Base-by-base conservation (phyloP, 2,797 vertebrate genomes). In the Denticeps clupeoides region DNA sequence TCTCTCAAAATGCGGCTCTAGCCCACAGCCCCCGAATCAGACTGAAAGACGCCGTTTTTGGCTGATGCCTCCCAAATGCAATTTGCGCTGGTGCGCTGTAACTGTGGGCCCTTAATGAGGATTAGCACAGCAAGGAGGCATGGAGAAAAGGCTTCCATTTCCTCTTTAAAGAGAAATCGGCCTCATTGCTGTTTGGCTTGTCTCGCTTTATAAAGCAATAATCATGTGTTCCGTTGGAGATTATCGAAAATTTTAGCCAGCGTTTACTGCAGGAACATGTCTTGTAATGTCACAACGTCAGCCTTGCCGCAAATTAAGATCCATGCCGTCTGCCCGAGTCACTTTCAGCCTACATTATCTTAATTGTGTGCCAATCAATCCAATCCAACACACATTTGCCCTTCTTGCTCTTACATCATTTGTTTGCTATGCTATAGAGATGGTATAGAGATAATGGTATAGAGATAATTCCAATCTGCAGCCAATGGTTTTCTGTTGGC, bases 161-260 rank as follows among this genome's bases (percentile, higher is more conserved):
- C 45, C 51, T 56, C 22, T 56, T 56, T 53, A 59, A 67, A 48
- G 1, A 42, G 4, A 12, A 61, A 59, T 23, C 25, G 32, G 42
- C 13, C 46, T 32, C 45, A 41, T 19, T 51, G 47, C 31, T 40
- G 48, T 56, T 27, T 47, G 45, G 33, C 42, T 67, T 43, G 3
- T 42, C 63, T 56, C 45, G 65, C 47, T 58, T 58, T 52, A 12
- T 45, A 70, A 59, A 63, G 47, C 29, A 18, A 42, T 74, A 69
- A 72, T 73, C 71, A 67, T 41, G 23, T 66, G 64, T 74, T 70
- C 62, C 41, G 7, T 58, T 38, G 47, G 41, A 67, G 67, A 73
- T 78, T 68, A 71, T 51, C 51, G 60, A 44, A 63, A 65, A 71
- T 70, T 45, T 65, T 58, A 48, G 55, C 48, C 51, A 54, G 60